These are phyloP conservation scores for Parnassius mnemosyne DNA, from an alignment of 2,888 invertebrate species.

Conservation along the genomic window DNA sequence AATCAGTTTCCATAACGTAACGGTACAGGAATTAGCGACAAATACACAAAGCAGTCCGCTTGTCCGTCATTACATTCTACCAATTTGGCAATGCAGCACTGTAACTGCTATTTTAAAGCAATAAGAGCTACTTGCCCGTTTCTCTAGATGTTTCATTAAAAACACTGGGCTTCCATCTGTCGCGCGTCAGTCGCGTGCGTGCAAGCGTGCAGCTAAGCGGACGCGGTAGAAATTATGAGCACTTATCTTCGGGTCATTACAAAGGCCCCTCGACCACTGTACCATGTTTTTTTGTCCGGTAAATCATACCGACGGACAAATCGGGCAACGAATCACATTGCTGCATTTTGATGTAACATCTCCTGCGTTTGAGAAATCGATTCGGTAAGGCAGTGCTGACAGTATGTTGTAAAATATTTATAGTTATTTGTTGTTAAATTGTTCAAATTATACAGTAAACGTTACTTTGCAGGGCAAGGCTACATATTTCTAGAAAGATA, in stretches of 20 bases:
- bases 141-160: conserved; percentile 18
- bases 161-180: conserved; percentile 54
- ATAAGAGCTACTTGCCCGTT: conserved; percentile 43
- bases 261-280: conserved; percentile 40
- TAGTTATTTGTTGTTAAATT: too few species aligned
- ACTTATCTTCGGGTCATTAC: conserved; percentile 63
- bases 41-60: conserved; percentile 48
- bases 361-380: not conserved
- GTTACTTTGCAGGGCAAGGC: too few species aligned
- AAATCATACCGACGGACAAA: conserved; percentile 35
- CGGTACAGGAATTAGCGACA: conserved; percentile 57
- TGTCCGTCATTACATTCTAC: conserved; percentile 44
- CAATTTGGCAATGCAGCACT: conserved; percentile 15
- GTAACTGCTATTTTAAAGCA: conserved; percentile 26
- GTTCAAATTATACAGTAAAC: too few species aligned
- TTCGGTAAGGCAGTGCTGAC: not conserved
- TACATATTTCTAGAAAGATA: too few species aligned
- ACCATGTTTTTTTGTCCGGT: conserved; percentile 52
- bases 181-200: conserved; percentile 66
- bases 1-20: conserved; percentile 68
- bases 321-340: conserved; percentile 12
- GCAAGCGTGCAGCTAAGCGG: conserved; percentile 65
- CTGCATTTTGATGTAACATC: conserved; percentile 7
- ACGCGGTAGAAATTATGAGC: conserved; percentile 70
- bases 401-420: not conserved